Evolutionary conservation across 23 tunicate genomes (phyloP).

Genomic region (Diplosoma virens): DNA sequence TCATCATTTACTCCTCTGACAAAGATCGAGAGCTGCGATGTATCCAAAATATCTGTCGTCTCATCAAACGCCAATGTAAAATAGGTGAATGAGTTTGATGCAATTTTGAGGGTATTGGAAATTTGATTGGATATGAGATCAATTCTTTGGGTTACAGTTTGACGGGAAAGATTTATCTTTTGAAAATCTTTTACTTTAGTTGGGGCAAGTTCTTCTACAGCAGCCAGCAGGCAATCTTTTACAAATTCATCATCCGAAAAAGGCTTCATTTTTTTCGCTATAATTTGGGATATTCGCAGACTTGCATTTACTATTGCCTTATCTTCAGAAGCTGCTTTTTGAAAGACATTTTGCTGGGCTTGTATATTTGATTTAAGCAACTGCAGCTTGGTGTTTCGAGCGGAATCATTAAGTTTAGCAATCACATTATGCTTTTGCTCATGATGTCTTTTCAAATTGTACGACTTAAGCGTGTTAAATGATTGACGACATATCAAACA

Average conservation of each 20-base stretch:
- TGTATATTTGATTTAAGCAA: not conserved
- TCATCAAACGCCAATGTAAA: conserved; percentile 22
- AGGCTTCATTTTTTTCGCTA: conserved; percentile 4
- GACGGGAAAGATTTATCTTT: conserved; percentile 18
- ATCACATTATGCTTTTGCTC: no score
- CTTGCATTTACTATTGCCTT: conserved; percentile 7
- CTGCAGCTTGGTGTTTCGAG: conserved; percentile 5
- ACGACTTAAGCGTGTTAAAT: no score
- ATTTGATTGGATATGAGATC: not conserved
- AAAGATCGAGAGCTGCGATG: conserved; percentile 16
- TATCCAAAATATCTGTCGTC: conserved; percentile 10
- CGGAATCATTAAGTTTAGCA: no score
- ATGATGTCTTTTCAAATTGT: no score
- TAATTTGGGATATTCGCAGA: not conserved
- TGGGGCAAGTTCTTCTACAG: conserved; percentile 22
- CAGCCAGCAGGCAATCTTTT: conserved; percentile 16
- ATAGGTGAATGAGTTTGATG: conserved; percentile 11
- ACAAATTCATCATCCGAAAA: conserved; percentile 25
- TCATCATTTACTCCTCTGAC: conserved; percentile 29
- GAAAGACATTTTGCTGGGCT: conserved; percentile 8
- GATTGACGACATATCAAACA: no score
- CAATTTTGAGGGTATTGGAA: conserved; percentile 6
- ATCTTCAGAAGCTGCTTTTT: not conserved
- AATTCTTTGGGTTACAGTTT: conserved; percentile 31
- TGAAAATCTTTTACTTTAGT: conserved; percentile 4